phyloP scores from a whole-genome alignment of 2,888 invertebrate genomes.

The Eupithecia insigniata region DNA sequence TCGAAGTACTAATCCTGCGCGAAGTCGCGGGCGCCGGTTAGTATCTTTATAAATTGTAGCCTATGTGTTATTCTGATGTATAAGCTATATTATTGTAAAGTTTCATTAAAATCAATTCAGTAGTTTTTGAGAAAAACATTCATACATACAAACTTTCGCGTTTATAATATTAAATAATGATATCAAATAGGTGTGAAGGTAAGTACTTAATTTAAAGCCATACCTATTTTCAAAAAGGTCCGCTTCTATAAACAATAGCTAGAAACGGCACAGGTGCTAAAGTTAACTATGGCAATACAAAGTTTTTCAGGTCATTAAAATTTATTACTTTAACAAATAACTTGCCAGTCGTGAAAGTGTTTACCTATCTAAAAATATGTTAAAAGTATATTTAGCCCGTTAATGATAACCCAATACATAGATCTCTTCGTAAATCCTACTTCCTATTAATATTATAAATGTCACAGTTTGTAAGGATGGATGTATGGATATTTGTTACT shows the following conservation, averaged over 20 bases:
- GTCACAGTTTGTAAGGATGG: too few relatives aligned
- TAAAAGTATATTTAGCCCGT: background rate
- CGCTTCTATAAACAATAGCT: conserved; percentile 33
- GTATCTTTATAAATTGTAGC: too few relatives aligned
- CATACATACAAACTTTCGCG: too few relatives aligned
- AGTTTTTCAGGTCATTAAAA: conserved; percentile 47
- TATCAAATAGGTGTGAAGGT: background rate
- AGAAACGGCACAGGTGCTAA: conserved; percentile 41
- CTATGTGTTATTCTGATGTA: too few relatives aligned
- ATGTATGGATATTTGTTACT: too few relatives aligned
- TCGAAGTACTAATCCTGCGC: too few relatives aligned
- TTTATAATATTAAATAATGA: too few relatives aligned
- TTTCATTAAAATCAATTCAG: too few relatives aligned
- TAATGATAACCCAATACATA: background rate
- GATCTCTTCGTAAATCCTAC: background rate
- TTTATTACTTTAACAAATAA: conserved; percentile 43
- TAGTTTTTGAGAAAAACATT: too few relatives aligned
- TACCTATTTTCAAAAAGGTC: conserved; percentile 4
- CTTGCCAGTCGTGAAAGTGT: conserved; percentile 29
- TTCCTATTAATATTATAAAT: background rate
- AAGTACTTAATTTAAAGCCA: background rate
- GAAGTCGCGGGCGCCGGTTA: too few relatives aligned
- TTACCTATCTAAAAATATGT: conserved; percentile 21
- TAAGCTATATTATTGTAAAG: too few relatives aligned
- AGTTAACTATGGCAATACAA: conserved; percentile 37